A percentile compares a stretch with the other conserved stretches of the same genome.
Evolutionary conservation across 53 echinoderm and acorn worm species (phyloP).

Genomic region (Antedon mediterranea): DNA sequence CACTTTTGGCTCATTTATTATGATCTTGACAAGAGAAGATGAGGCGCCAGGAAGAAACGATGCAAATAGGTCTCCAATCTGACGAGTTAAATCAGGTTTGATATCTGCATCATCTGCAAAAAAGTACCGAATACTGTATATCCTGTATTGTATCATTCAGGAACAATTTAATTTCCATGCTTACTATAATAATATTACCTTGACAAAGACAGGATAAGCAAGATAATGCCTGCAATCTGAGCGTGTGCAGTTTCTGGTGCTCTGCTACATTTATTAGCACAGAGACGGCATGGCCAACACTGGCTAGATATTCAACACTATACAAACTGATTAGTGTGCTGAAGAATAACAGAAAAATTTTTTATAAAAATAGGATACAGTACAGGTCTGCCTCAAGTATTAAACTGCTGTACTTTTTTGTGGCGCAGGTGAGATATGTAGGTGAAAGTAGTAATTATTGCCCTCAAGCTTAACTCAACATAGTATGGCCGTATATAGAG

Average conservation of each 20-base stretch:
- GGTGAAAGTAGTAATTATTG: no score
- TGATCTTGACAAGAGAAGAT: constrained; percentile 48
- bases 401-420: no score
- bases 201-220: constrained; percentile 23
- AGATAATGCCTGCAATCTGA: constrained; percentile 41
- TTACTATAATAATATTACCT: neutral
- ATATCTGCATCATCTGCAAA: neutral
- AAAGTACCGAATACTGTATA: neutral
- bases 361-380: no score
- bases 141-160: no score
- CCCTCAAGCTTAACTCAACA: no score
- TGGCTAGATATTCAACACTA: constrained; percentile 36
- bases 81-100: neutral
- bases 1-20: constrained; percentile 57
- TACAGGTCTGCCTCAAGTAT: no score
- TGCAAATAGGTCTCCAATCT: constrained; percentile 15
- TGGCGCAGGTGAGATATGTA: no score
- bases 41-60: constrained; percentile 79
- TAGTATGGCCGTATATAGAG: no score
- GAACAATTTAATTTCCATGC: no score
- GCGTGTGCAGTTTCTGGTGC: constrained; percentile 48
- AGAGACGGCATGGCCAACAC: constrained; percentile 71
- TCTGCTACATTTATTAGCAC: constrained; percentile 56
- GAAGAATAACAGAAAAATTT: neutral
- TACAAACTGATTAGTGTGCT: constrained; percentile 42